A percentile compares a stretch with the other conserved stretches of the same genome.
Evolutionary conservation across 2,888 invertebrate genomes (phyloP).

Genomic region (Isoperla grammatica): DNA sequence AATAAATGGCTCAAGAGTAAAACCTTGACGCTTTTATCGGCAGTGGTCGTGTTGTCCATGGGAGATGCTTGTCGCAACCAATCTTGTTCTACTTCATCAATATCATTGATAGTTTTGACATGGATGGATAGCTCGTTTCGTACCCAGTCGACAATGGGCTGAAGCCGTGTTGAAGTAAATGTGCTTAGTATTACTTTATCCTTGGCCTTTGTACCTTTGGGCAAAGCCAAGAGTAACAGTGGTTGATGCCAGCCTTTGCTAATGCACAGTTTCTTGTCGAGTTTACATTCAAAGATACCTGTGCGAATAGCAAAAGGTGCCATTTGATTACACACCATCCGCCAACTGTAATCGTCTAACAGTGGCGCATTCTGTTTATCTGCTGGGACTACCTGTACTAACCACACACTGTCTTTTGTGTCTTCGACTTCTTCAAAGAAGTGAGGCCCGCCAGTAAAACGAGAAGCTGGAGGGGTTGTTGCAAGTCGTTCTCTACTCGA

Average conservation of each 20-base stretch:
- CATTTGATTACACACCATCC: constrained; percentile 41
- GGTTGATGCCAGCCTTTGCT: constrained; percentile 45
- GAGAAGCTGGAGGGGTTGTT: constrained; percentile 30
- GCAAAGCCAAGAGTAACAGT: constrained; percentile 45
- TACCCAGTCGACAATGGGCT: constrained; percentile 45
- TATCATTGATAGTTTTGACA: constrained; percentile 39
- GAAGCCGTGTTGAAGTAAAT: constrained; percentile 38
- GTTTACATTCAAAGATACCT: constrained; percentile 46
- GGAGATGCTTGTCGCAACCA: constrained; percentile 33
- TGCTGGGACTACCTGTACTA: constrained; percentile 44
- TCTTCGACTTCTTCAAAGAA: constrained; percentile 46
- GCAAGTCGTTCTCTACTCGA: constrained; percentile 18
- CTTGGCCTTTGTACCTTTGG: constrained; percentile 44
- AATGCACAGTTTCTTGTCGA: constrained; percentile 42
- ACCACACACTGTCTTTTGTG: constrained; percentile 50
- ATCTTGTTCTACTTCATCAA: constrained; percentile 35
- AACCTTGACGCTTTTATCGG: constrained; percentile 36
- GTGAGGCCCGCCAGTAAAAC: constrained; percentile 36
- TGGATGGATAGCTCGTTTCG: constrained; percentile 43
- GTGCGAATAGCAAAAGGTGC: constrained; percentile 46
- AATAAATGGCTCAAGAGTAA: constrained; percentile 44
- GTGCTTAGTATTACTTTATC: constrained; percentile 44
- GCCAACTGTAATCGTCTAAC: constrained; percentile 42
- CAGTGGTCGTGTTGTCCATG: constrained; percentile 26
- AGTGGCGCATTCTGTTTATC: constrained; percentile 35